Evolutionary conservation across 2,888 invertebrate species (phyloP).

Genomic region (Scaptomyza flava): DNA sequence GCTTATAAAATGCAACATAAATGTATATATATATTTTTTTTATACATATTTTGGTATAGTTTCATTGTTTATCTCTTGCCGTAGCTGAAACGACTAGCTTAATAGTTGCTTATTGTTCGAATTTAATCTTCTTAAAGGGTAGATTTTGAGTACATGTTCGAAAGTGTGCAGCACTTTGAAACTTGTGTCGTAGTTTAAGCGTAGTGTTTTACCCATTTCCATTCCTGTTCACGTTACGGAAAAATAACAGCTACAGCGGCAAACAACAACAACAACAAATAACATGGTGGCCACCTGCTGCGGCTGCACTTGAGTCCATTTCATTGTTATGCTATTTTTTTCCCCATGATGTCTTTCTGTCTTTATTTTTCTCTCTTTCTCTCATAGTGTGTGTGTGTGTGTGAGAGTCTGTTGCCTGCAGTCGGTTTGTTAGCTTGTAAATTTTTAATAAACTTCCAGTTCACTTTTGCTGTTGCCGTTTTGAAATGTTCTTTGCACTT

Average conservation of each 20-base stretch:
- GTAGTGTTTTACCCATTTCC: conserved; percentile 11
- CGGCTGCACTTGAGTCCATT: conserved; percentile 78
- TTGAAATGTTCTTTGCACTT: conserved; percentile 28
- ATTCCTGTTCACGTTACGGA: conserved; percentile 9
- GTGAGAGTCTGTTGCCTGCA: conserved; percentile 37
- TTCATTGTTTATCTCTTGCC: too few relatives aligned
- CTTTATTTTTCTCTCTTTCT: background rate
- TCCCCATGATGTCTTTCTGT: conserved; percentile 23
- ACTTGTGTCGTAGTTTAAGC: conserved; percentile 6
- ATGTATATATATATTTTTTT: too few relatives aligned
- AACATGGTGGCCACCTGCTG: conserved; percentile 74
- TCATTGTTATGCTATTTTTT: conserved; percentile 51
- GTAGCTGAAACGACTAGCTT: too few relatives aligned
- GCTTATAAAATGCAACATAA: too few relatives aligned
- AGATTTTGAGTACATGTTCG: background rate
- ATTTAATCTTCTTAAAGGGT: background rate
- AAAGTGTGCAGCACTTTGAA: background rate
- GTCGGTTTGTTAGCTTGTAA: conserved; percentile 54
- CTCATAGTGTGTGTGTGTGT: background rate
- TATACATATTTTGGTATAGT: too few relatives aligned
- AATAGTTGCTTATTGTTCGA: background rate
- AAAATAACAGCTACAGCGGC: conserved; percentile 49
- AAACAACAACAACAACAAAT: conserved; percentile 47
- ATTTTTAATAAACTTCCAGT: conserved; percentile 74
- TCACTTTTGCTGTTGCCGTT: conserved; percentile 49